phyloP scores from a whole-genome alignment of 2,797 vertebrate species.

The Pseudotriccus pelzelni region DNA sequence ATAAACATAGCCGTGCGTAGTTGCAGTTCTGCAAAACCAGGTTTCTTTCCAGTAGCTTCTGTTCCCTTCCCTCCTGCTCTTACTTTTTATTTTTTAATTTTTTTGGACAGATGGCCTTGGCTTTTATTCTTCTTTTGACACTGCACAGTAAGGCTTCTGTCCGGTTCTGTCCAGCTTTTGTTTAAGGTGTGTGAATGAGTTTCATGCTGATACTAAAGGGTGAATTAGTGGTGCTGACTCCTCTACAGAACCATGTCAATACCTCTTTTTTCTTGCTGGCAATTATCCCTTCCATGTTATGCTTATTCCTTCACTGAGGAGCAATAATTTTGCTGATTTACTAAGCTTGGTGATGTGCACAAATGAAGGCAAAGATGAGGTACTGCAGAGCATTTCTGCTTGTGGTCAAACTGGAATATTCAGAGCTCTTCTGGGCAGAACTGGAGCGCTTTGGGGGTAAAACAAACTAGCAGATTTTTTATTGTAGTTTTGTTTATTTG shows the following conservation, averaged over 20 bases:
- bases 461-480: neutral
- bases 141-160: neutral
- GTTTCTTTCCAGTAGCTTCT: conserved; percentile 11
- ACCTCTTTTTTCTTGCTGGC: neutral
- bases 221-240: neutral
- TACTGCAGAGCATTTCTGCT: neutral
- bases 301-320: neutral
- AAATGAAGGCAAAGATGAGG: neutral
- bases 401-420: neutral
- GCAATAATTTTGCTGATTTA: conserved; percentile 2
- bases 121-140: neutral
- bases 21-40: neutral
- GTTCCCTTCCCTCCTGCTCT: neutral
- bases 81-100: neutral
- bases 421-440: neutral
- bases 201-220: neutral
- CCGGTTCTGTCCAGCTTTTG: neutral
- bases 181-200: neutral
- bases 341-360: neutral
- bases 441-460: neutral
- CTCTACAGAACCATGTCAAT: neutral
- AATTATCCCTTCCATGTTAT: neutral
- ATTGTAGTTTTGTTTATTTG: neutral
- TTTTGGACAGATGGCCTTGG: neutral
- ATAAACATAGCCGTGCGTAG: neutral